Evolutionary conservation across 2,888 invertebrate genomes (phyloP).

Genomic region (Cheilosia pagana): DNA sequence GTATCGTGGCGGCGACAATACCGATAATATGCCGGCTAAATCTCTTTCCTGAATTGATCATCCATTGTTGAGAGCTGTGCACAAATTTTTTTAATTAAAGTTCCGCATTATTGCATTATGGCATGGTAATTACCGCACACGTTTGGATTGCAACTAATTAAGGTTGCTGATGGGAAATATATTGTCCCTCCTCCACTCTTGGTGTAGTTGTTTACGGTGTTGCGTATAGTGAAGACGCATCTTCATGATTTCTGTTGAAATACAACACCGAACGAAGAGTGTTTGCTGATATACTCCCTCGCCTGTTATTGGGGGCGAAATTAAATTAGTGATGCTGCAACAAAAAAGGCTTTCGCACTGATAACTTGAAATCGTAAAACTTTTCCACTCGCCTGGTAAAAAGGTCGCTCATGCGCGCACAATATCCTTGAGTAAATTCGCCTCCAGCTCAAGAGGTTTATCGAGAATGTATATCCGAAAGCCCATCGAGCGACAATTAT

Average conservation of each 20-base stretch:
- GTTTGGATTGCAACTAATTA: conserved; percentile 70
- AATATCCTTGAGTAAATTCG: conserved; percentile 15
- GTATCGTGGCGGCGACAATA: conserved; percentile 28
- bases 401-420: neutral
- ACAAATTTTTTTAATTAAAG: conserved; percentile 71
- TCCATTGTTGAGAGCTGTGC: conserved; percentile 60
- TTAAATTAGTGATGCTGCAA: conserved; percentile 32
- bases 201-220: neutral
- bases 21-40: conserved; percentile 44
- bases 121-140: conserved; percentile 56
- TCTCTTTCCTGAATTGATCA: conserved; percentile 61
- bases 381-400: neutral
- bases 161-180: conserved; percentile 40
- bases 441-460: conserved; percentile 14
- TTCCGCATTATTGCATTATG: conserved; percentile 69
- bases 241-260: conserved; percentile 30
- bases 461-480: conserved; percentile 1
- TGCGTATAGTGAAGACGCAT: conserved; percentile 5
- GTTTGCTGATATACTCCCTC: neutral
- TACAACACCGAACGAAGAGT: neutral
- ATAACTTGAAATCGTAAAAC: neutral
- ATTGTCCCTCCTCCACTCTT: conserved; percentile 17
- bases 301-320: neutral
- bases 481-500: conserved; percentile 3
- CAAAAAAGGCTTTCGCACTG: conserved; percentile 5